Conservation (phyloP, 2,797 vertebrate species). For the Tokudaia tokunoshimensis region DNA sequence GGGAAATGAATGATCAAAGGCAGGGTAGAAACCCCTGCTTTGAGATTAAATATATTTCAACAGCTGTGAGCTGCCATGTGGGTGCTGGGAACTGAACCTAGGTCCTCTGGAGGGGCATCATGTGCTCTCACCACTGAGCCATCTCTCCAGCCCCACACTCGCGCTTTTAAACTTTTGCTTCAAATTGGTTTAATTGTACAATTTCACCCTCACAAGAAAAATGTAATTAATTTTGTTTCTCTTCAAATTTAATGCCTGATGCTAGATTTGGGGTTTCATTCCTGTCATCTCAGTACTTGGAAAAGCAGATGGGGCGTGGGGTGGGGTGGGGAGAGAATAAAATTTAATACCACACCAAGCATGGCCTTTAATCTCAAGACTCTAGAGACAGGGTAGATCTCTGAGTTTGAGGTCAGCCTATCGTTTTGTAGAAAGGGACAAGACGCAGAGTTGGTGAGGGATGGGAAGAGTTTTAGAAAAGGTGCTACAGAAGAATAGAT, state of each 20-base stretch:
- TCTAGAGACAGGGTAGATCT: background rate
- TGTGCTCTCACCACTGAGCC: background rate
- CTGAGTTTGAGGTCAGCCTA: background rate
- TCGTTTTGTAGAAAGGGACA: background rate
- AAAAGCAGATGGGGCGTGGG: background rate
- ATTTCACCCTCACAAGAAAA: slow-evolving; percentile 39
- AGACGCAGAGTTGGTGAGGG: background rate
- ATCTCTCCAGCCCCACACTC: background rate
- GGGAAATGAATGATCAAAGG: background rate
- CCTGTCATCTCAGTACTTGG: background rate
- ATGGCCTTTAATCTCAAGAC: background rate
- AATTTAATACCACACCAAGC: background rate
- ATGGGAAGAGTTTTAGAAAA: background rate
- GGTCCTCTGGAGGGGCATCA: background rate
- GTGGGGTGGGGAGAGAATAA: background rate
- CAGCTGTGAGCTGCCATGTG: background rate
- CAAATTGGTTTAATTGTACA: slow-evolving; percentile 54
- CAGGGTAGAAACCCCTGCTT: background rate
- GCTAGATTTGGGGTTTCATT: background rate
- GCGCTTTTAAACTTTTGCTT: slow-evolving; percentile 53
- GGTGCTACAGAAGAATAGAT: background rate
- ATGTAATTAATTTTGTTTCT: slow-evolving; percentile 47
- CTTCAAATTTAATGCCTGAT: slow-evolving; percentile 4
- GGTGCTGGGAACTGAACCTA: background rate
- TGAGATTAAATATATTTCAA: background rate